Evolutionary conservation across 2,113 vertebrate genomes (phyloP).

Genomic region (Leptocoma aspasia): DNA sequence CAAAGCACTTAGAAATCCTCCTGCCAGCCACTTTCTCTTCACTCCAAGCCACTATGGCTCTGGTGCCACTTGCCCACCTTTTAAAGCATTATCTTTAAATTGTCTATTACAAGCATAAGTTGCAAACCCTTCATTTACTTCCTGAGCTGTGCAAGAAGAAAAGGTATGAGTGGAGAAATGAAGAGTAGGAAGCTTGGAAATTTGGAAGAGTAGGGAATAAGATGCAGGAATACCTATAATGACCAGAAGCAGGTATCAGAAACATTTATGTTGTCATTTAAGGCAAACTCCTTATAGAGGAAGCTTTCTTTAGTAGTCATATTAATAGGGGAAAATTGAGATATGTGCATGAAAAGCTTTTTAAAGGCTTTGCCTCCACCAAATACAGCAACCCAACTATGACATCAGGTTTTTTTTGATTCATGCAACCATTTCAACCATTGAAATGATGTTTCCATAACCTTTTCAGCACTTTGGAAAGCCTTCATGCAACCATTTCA

Average conservation of each 20-base stretch:
- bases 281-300: background rate
- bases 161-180: background rate
- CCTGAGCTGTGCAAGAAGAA: background rate
- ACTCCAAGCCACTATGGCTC: background rate
- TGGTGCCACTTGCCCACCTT: background rate
- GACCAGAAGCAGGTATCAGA: background rate
- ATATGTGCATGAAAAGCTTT: background rate
- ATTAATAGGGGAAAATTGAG: background rate
- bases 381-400: background rate
- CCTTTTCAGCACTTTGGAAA: background rate
- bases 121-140: background rate
- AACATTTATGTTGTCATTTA: background rate
- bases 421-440: constrained; percentile 3
- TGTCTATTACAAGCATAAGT: background rate
- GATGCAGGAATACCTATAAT: background rate
- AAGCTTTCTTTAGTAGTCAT: background rate
- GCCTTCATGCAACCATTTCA: background rate
- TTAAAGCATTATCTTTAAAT: background rate
- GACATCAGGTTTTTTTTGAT: background rate
- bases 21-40: background rate
- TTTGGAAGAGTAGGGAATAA: background rate
- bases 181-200: too few relatives aligned
- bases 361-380: background rate
- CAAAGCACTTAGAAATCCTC: background rate
- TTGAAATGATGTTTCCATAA: constrained; percentile 16